These are phyloP conservation scores for Penaeus chinensis DNA, from an alignment of 1,140 invertebrate genomes.

Conservation along the genomic window DNA sequence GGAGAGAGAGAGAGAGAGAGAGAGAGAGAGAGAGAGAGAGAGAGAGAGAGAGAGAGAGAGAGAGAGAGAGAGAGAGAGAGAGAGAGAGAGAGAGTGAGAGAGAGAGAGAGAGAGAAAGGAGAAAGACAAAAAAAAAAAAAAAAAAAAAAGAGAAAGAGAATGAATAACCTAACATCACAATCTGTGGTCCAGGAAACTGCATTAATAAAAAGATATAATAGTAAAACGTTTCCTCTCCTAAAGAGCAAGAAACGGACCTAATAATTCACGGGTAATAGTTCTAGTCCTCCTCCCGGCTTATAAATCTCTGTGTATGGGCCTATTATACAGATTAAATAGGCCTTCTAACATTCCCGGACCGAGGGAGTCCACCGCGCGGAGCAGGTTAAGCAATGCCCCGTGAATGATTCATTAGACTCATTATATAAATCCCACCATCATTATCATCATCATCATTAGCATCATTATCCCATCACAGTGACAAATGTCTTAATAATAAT, in stretches of 20 bases:
- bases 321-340: conserved; percentile 32
- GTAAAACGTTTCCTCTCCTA: background rate
- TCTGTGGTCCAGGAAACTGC: too few relatives aligned
- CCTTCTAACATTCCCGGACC: background rate
- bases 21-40: background rate
- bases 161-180: too few relatives aligned
- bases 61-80: background rate
- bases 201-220: too few relatives aligned
- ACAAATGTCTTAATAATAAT: too few relatives aligned
- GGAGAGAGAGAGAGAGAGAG: conserved; percentile 6
- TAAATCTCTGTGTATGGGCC: conserved; percentile 30
- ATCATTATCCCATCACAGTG: too few relatives aligned
- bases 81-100: background rate
- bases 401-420: background rate
- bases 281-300: background rate
- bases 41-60: conserved; percentile 6
- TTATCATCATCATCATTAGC: too few relatives aligned
- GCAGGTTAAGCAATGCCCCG: background rate
- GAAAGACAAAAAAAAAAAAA: background rate
- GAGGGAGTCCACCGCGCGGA: background rate
- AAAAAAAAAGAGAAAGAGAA: conserved; percentile 13
- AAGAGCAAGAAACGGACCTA: background rate
- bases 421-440: too few relatives aligned
- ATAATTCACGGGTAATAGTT: conserved; percentile 34
- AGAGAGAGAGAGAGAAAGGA: background rate